Base-by-base conservation (phyloP, 1,140 invertebrate genomes). In the Zaprionus lachaisei region DNA sequence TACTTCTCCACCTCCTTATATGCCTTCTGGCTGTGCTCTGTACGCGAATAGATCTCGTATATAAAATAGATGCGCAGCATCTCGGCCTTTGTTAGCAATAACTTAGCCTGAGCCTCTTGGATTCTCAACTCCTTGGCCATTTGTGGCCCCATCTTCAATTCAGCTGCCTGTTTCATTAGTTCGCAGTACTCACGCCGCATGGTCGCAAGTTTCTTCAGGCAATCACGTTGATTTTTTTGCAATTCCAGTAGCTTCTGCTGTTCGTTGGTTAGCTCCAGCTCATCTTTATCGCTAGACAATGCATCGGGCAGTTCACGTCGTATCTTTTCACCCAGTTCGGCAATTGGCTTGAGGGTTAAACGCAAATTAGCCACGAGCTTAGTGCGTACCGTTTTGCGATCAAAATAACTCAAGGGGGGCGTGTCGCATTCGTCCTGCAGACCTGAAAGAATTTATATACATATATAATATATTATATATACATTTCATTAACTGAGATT, bases 111-210 rank as follows among this genome's bases (percentile, higher is more conserved):
- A 20, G 65, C 38, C 15, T 67, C 85, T 9, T 80, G 65, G 24
- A 91, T 55, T 12, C 76, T 72, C 58, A 92, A 60, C 47, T 92
- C 81, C 22, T 87, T 54, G 5, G 37, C 64, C 37, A 91, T 24
- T 31, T 87, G 77, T 7, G 91, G 76, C 0, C 91, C 91, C 76
- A 85, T 75, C 67, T 92, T 92, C 2, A 91, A 24, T 2, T 92
- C 87, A 1, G 78, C 79, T 1, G 68, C 72, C 5, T 75, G 61
- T 20, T 84, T 76, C 20, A 92, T 75, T 1, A 81, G 74, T 5
- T 55, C 64, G 28, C 89, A 87, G 56, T 91, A 91, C 2, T 81
- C 68, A 7, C 60, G 75, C 0, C 56, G 31, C 11, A 77, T 60
- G 17, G 73, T 44, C 4, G 75, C 58, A 9, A 90, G 55, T 54